Base-by-base conservation (phyloP, 2,888 invertebrate genomes). In the Nemoura dubitans region DNA sequence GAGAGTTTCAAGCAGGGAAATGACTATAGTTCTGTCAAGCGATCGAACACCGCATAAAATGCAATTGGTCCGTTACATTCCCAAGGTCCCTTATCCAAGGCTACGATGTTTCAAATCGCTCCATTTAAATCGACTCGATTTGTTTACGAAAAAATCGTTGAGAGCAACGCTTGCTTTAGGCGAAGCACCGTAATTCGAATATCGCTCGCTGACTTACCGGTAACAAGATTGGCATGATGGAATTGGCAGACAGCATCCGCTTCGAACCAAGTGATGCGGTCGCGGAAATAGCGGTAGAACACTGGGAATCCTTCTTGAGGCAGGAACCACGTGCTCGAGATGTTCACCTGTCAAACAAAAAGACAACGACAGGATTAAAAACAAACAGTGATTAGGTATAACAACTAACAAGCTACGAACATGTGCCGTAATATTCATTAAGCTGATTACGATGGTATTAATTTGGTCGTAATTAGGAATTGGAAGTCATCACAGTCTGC, bases 191-290 rank as follows among this genome's bases (percentile, higher is more conserved):
- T 36, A 36, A 36, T 36, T 36, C 36, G 36, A 36, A 36, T 16
- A 59, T 59, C 21, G 59, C 21, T 59, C 21, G 21, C 16, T 59
- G 87, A 91, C 93, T 93, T 91, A 96, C 96, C 96, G 92, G 96
- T 96, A 89, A 96, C 96, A 86, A 96, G 93, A 91, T 96, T 95
- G 89, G 95, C 96, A 91, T 96, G 96, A 91, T 96, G 96, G 90
- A 96, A 96, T 92, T 96, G 96, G 91, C 96, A 96, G 86, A 96
- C 96, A 43, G 96, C 96, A 90, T 96, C 96, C 0, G 96, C 96
- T 91, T 96, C 96, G 90, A 96, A 96, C 96, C 96, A 96, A 80
- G 96, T 96, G 90, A 96, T 96, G 91, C 95, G 95, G 92, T 96
- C 96, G 89, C 95, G 94, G 93, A 96, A 96, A 93, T 96, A 96